A percentile compares a stretch with the other conserved stretches of the same genome.
Evolutionary conservation across 2,888 invertebrate species (phyloP).

Genomic region (Drosophila quinaria): DNA sequence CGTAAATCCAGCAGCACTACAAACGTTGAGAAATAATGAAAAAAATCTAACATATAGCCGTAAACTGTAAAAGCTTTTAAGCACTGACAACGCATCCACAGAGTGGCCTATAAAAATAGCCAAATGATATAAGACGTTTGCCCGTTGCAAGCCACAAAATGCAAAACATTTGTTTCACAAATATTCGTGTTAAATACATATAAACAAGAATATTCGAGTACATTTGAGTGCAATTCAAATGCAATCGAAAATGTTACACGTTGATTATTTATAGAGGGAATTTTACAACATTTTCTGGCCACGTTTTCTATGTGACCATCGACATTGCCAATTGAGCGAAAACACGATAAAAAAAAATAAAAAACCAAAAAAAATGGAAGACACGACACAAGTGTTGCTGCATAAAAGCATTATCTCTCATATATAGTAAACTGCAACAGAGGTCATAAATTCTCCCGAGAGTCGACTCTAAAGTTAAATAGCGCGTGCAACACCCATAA

Average conservation of each 20-base stretch:
- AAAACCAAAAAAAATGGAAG: constrained; percentile 2
- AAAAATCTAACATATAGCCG: constrained; percentile 20
- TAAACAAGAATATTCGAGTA: constrained; percentile 2
- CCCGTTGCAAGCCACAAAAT: constrained; percentile 18
- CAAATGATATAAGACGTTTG: constrained; percentile 49
- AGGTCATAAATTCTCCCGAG: constrained; percentile 33
- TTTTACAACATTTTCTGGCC: constrained; percentile 27
- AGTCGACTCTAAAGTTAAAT: constrained; percentile 45
- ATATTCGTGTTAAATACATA: constrained; percentile 5
- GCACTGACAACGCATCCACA: constrained; percentile 32
- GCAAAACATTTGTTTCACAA: constrained; percentile 40
- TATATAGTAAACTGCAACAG: background rate
- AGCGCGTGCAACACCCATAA: constrained; percentile 35
- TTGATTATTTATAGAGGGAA: constrained; percentile 50
- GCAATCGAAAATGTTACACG: constrained; percentile 39
- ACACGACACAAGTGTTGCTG: constrained; percentile 26
- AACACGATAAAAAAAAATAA: constrained; percentile 8
- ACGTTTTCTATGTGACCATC: constrained; percentile 27
- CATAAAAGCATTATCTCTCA: constrained; percentile 31
- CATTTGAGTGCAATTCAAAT: constrained; percentile 19
- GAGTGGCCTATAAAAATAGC: constrained; percentile 50
- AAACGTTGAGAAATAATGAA: constrained; percentile 1
- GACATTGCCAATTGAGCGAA: constrained; percentile 42
- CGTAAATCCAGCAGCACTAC: background rate
- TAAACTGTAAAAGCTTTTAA: constrained; percentile 50